Evolutionary conservation across 2,797 vertebrate genomes (phyloP), one percentile per base, ranked within the genome.

Genomic region (Arnoldichthys spilopterus): DNA sequence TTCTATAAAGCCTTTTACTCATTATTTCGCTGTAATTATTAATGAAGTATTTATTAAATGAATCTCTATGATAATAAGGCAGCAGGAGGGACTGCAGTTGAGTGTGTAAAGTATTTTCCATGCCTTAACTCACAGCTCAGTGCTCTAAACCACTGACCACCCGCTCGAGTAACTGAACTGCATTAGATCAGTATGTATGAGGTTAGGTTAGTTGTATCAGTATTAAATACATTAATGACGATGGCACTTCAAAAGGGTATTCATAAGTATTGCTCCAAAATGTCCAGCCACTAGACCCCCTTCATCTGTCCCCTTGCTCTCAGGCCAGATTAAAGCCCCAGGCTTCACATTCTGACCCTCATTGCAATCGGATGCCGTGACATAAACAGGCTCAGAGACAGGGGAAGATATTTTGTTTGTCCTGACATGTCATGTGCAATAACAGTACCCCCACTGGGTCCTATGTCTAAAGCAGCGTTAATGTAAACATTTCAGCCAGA

Each of bases 371-470:
- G 75, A 71, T 30, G 24, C 72, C 16, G 30, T 56, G 62, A 70
- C 72, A 74, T 70, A 66, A 71, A 78, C 72, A 30, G 58, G 20
- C 54, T n/a, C 30, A 18, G 71, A 43, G 71, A 76, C 63, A 47
- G 63, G 69, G 58, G 71, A 58, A 47, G 74, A 71, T 22, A 28
- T 56, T 78, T 74, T 22, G 66, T 72, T 71, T 53, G 66, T 15
- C 9, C 22, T 56, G 28, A 54, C 75, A 18, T 18, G 56, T 64
- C 30, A 58, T 62, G 28, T 64, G 22, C 40, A 49, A 72, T 68
- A 74, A 68, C 30, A 40, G 45, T 6, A 69, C 22, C 45, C 20
- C 47, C 34, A 20, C 30, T 20, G 61, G 13, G 13, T 68, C 20
- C 13, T 37, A n/a, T 5, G 49, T 37, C 68, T 54, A 37, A 22